Base-by-base conservation (phyloP, 2,888 invertebrate species). In the Phalera bucephala region DNA sequence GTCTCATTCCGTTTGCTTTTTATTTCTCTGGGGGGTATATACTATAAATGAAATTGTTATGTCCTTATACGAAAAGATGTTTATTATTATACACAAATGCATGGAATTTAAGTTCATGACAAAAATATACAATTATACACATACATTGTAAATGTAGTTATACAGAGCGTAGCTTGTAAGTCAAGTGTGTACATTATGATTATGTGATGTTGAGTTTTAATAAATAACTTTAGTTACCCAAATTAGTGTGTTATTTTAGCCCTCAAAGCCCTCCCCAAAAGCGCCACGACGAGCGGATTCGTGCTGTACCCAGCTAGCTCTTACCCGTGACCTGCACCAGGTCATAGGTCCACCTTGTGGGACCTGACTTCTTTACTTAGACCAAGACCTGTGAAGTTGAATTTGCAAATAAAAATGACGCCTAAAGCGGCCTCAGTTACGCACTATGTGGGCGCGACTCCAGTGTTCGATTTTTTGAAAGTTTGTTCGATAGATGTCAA, bases 151-250 rank as follows among this genome's bases (percentile, higher is more conserved):
- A 46, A n/a, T 29, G 32, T 34, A 28, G 34, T 36, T 45, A 47
- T 13, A 27, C 27, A 27, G 8, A 14, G 4, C 6, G 1, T 27
- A 27, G 27, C 3, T 50, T 36, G 32, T 34, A 39, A 39, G 64
- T 63, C 47, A 48, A 48, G 60, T 60, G 53, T 47, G 39, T 64
- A 58, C 60, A 59, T 52, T 56, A 63, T 48, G 61, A 67, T 64
- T 62, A 75, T 68, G 80, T 74, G 77, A 85, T 85, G 85, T 85
- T 85, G 81, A 83, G 51, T 80, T 80, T 80, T 66, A 81, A 72
- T 81, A 83, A 80, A 83, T 79, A 75, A 75, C 60, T 65, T 64
- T 80, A 84, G 83, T 82, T 84, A 84, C 80, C 78, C 61, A 61
- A 36, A 8, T 17, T 13, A n/a, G 15, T 30, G 27, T 46, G 46